A percentile compares a stretch with the other conserved stretches of the same genome.
Conservation (phyloP, 2,797 vertebrate genomes). For the Halcyon leucocephala region DNA sequence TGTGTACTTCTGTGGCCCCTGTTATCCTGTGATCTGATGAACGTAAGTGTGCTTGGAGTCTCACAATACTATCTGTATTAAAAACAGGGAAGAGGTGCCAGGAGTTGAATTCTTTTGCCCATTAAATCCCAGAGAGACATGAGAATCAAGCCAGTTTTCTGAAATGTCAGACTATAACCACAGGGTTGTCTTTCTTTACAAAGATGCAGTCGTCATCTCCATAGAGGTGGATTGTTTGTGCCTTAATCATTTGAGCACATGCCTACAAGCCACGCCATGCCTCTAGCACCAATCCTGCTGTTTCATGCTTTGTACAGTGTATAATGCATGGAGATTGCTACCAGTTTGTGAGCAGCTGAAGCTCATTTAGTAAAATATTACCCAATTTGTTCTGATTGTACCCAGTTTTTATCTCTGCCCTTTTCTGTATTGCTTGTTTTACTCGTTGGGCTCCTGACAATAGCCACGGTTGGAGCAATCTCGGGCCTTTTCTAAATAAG, state of each 20-base stretch:
- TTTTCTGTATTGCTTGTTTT: background rate
- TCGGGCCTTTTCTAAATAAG: background rate
- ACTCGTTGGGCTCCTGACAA: background rate
- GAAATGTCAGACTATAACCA: background rate
- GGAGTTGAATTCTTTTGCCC: background rate
- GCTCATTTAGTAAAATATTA: background rate
- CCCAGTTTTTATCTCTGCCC: background rate
- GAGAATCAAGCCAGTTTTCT: background rate
- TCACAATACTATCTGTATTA: background rate
- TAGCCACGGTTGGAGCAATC: background rate
- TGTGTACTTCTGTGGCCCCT: conserved; percentile 1
- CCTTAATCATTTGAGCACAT: background rate
- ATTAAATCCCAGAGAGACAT: background rate
- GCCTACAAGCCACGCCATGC: background rate
- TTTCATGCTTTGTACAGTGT: background rate
- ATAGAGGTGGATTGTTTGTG: background rate
- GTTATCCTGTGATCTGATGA: background rate
- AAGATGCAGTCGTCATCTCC: background rate
- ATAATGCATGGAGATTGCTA: background rate
- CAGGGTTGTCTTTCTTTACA: background rate
- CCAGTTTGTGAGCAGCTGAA: background rate
- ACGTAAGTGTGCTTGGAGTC: background rate
- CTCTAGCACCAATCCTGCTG: background rate
- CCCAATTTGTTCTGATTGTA: background rate
- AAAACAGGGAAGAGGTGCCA: background rate